phyloP scores from a whole-genome alignment of 92 coral and sea anemone species.

The Isaurus tuberculatus region DNA sequence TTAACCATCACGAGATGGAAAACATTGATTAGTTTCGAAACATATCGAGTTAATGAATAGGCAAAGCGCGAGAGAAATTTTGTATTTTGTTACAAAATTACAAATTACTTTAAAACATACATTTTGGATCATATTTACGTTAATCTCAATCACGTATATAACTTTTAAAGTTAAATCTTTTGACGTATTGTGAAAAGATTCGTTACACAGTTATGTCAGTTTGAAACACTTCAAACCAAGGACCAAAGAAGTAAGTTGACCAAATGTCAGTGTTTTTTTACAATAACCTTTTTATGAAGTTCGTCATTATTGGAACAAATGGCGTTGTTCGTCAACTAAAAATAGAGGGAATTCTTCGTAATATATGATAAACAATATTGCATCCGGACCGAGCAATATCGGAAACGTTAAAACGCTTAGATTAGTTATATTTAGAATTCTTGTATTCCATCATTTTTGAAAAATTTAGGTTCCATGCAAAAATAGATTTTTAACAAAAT shows the following conservation, averaged over 20 bases:
- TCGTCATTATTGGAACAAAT: neutral
- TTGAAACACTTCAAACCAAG: neutral
- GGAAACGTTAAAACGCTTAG: neutral
- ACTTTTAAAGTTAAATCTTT: neutral
- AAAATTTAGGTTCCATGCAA: too few species aligned
- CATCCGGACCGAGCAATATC: neutral
- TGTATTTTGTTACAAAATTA: neutral
- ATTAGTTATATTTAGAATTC: neutral
- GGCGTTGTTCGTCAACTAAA: neutral
- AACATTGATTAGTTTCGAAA: neutral
- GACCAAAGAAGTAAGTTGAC: neutral
- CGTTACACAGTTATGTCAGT: too few species aligned
- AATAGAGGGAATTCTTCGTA: neutral
- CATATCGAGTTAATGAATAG: neutral
- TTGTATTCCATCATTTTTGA: neutral
- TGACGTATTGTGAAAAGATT: too few species aligned
- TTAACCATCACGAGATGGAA: too few species aligned
- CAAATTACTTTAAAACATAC: too few species aligned
- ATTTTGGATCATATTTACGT: too few species aligned
- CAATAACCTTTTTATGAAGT: neutral
- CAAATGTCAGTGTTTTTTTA: neutral
- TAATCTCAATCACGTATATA: too few species aligned
- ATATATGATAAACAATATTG: neutral
- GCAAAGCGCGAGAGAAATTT: neutral
- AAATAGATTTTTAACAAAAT: neutral